A percentile compares a stretch with the other conserved stretches of the same genome.
These are phyloP conservation scores for Rhopalosiphum maidis DNA, from an alignment of 1,140 invertebrate species.

Conservation along the genomic window DNA sequence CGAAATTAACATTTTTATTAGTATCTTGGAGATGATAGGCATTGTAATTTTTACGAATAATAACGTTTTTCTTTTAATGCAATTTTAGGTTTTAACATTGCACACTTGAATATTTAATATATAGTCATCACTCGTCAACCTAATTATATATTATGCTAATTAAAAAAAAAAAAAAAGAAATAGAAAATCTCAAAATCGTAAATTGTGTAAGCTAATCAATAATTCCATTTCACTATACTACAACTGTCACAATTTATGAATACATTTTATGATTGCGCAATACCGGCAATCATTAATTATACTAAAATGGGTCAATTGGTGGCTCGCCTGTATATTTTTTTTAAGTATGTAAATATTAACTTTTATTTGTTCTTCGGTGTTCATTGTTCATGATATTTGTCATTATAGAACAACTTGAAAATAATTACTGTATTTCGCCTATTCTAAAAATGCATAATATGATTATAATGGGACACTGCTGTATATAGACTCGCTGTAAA, in stretches of 20 bases:
- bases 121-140: neutral
- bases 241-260: neutral
- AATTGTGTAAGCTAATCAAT: neutral
- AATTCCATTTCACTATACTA: neutral
- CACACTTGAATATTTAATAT: neutral
- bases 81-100: no score
- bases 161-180: neutral
- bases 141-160: neutral
- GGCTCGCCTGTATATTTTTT: neutral
- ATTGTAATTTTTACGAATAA: neutral
- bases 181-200: neutral
- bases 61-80: neutral
- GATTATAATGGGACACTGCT: neutral
- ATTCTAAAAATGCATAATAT: conserved; percentile 9
- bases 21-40: neutral
- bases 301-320: neutral
- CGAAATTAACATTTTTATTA: neutral
- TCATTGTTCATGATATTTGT: neutral
- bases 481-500: neutral
- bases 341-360: neutral
- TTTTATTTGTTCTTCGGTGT: neutral
- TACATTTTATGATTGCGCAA: neutral
- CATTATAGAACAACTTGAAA: neutral
- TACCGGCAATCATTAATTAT: neutral
- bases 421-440: neutral